phyloP scores from a whole-genome alignment of 2,888 invertebrate species.

The Megalurothrips usitatus region DNA sequence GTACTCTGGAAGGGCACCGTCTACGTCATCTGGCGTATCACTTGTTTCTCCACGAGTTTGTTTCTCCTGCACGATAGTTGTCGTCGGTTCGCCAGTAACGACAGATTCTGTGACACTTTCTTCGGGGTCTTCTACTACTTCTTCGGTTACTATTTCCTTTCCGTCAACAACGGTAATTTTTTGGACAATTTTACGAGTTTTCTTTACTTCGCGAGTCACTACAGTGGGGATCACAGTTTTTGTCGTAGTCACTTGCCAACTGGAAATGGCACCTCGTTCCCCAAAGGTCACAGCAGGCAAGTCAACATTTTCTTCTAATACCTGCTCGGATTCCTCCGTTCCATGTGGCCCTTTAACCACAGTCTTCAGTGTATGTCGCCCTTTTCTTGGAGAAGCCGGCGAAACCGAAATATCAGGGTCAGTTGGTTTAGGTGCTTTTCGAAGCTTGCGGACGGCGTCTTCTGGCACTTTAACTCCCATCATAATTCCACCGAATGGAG shows the following conservation, averaged over 20 bases:
- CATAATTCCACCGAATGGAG: not conserved
- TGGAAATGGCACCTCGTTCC: not conserved
- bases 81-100: conserved; percentile 42
- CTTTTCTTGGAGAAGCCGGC: not conserved
- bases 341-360: not conserved
- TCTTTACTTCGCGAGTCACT: conserved; percentile 10
- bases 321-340: not conserved
- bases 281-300: not conserved
- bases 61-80: not conserved
- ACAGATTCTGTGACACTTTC: conserved; percentile 43
- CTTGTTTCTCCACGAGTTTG: not conserved
- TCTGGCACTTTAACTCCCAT: not conserved
- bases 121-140: conserved; percentile 28
- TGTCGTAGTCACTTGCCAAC: conserved; percentile 1
- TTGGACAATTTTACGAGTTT: conserved; percentile 29
- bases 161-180: conserved; percentile 43
- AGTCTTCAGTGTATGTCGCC: not conserved
- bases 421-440: not conserved
- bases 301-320: not conserved
- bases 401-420: not conserved
- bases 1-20: not conserved
- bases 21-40: not conserved
- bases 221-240: conserved; percentile 3
- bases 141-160: conserved; percentile 29
- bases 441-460: not conserved